These are phyloP conservation scores for Diadumene lineata DNA, from an alignment of 92 coral and sea anemone species.

Conservation along the genomic window DNA sequence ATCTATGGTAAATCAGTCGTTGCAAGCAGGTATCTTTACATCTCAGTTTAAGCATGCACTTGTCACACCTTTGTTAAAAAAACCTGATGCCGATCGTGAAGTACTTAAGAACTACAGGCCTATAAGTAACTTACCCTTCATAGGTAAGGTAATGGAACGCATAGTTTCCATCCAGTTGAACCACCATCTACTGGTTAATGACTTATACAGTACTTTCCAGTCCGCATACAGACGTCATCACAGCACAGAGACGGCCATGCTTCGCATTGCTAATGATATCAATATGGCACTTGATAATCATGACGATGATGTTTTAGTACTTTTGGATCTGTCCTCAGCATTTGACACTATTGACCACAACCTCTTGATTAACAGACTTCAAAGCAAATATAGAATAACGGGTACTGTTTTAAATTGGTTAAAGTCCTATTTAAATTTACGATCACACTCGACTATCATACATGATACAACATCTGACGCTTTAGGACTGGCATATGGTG, in stretches of 20 bases:
- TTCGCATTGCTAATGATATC: conserved; percentile 16
- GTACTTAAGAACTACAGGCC: conserved; percentile 1
- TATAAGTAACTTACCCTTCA: not conserved
- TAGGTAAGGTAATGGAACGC: not conserved
- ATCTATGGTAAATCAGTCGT: conserved; percentile 21
- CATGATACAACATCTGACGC: not conserved
- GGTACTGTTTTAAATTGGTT: conserved; percentile 33
- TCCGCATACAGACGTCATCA: conserved; percentile 23
- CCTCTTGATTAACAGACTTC: conserved; percentile 29
- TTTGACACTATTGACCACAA: conserved; percentile 49
- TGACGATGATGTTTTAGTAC: conserved; percentile 12
- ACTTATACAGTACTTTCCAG: conserved; percentile 14
- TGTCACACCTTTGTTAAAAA: conserved; percentile 6
- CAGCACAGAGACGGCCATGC: conserved; percentile 24
- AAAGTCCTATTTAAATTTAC: conserved; percentile 5
- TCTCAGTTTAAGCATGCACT: conserved; percentile 2
- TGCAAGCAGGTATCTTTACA: conserved; percentile 19
- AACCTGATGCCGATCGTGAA: conserved; percentile 1
- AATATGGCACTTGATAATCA: conserved; percentile 17
- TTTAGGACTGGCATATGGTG: not conserved
- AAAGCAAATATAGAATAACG: conserved; percentile 22
- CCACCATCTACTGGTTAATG: conserved; percentile 19
- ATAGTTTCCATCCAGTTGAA: conserved; percentile 18
- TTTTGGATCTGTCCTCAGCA: conserved; percentile 30
- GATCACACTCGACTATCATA: conserved; percentile 8